Base-by-base conservation (phyloP, 2,113 vertebrate genomes). In the Aythya baeri region DNA sequence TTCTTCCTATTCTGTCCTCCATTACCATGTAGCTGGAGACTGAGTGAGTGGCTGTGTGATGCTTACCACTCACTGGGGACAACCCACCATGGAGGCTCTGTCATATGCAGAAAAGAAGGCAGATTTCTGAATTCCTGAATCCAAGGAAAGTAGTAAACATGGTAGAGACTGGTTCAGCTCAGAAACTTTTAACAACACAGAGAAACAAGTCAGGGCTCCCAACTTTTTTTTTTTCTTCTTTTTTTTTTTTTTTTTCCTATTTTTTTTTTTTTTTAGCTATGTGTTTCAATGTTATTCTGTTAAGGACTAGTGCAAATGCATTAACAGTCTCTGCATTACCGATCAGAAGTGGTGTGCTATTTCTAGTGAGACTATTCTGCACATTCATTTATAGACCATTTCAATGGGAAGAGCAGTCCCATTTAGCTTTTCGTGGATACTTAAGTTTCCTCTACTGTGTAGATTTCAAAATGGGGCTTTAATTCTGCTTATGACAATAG, bases 11-110 rank as follows among this genome's bases (percentile, higher is more conserved):
- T 55, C 43, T 63, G 7, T 34, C 23, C 6, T 13, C 16, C 11
- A 31, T 1, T 2, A 8, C 5, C 2, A 0, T 6, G 4, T 3
- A 4, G 3, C 4, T 32, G 13, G 13, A n/a, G 46, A 52, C 9
- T 11, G 34, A 65, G 18, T 0, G 4, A 67, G 27, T 10, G 32
- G 3, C n/a, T 29, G 1, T 18, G 6, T n/a, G 18, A 26, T 41
- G 9, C 41, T 83, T 17, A 76, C 17, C 65, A 11, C 25, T 65
- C 26, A 1, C 11, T 68, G 36, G 1, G 15, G 25, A 10, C 18
- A 46, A 31, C 34, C 18, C 18, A 43, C 6, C 17, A 55, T 11
- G 38, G 9, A 26, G 7, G 3, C 13, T 55, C 46, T 52, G 27
- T 57, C 66, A n/a, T 7, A 3, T 36, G 31, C 23, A 72, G 57